Evolutionary conservation across 2,797 vertebrate genomes (phyloP).

Genomic region (Rhinichthys osculus): DNA sequence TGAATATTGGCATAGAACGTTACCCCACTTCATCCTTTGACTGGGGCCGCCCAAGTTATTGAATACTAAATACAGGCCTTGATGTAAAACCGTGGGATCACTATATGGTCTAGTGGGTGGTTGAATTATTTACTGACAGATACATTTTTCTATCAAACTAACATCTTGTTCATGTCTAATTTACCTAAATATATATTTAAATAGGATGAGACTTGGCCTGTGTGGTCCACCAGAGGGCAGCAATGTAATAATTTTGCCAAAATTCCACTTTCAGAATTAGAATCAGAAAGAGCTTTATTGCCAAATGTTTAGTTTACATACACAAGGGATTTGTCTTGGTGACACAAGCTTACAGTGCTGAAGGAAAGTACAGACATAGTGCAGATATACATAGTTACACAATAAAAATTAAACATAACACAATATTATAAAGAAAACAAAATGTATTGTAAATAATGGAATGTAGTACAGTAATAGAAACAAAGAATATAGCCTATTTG

Average conservation of each 20-base stretch:
- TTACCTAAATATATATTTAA: background rate
- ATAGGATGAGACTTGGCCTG: background rate
- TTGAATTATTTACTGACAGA: background rate
- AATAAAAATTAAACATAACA: no score
- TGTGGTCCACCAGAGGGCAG: conserved; percentile 37
- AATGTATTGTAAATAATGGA: no score
- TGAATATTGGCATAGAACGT: background rate
- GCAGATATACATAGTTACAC: no score
- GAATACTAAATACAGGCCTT: background rate
- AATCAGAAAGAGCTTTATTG: no score
- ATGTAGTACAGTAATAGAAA: no score
- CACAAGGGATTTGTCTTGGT: no score
- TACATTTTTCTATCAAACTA: background rate
- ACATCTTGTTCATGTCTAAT: background rate
- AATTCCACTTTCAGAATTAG: background rate
- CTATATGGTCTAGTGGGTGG: background rate
- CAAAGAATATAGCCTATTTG: no score
- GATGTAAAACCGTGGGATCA: no score
- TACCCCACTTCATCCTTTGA: background rate
- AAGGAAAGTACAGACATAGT: no score
- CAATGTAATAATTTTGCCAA: background rate
- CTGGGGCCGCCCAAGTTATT: background rate
- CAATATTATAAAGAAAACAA: no score
- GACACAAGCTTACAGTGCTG: no score
- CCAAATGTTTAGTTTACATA: no score